Percentiles rank a stretch among this genome's conserved stretches.
Conservation (phyloP, 2,888 invertebrate species). For the Aradus depressus region DNA sequence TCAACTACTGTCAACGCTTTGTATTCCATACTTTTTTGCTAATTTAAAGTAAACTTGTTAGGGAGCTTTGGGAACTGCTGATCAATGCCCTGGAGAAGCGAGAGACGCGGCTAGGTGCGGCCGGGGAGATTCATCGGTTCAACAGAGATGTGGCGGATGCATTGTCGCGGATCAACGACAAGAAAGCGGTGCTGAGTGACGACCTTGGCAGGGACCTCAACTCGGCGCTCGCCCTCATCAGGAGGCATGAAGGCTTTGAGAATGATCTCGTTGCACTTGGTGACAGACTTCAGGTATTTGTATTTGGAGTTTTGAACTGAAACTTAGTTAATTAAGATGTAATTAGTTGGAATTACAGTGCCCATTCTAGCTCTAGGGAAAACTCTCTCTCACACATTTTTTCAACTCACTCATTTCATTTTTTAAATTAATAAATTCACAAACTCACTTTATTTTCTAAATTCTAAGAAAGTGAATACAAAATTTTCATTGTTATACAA, state of each 20-base stretch:
- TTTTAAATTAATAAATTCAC: too few relatives aligned
- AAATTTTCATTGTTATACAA: too few relatives aligned
- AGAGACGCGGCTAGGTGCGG: slow-evolving; percentile 78
- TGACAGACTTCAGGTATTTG: slow-evolving; percentile 63
- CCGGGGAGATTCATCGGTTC: slow-evolving; percentile 94
- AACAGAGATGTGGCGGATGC: slow-evolving; percentile 92
- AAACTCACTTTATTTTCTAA: too few relatives aligned
- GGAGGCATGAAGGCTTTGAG: slow-evolving; percentile 86
- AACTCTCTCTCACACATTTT: too few relatives aligned
- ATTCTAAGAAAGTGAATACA: too few relatives aligned
- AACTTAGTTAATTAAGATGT: too few relatives aligned
- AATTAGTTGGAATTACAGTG: too few relatives aligned
- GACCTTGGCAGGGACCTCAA: slow-evolving; percentile 74
- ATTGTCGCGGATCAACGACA: slow-evolving; percentile 77
- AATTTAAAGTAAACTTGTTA: slow-evolving; percentile 32
- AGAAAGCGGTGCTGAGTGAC: slow-evolving; percentile 71
- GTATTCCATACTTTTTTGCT: not conserved
- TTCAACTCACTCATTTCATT: too few relatives aligned
- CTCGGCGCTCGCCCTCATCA: slow-evolving; percentile 66
- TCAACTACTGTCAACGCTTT: too few relatives aligned
- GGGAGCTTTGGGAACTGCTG: slow-evolving; percentile 77
- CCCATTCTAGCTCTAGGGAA: too few relatives aligned
- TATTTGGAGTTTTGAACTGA: not conserved
- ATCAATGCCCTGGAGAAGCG: slow-evolving; percentile 76
- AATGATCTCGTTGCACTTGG: slow-evolving; percentile 87